Base-by-base conservation (phyloP, 2,797 vertebrate genomes). In the Lutjanus argentimaculatus region DNA sequence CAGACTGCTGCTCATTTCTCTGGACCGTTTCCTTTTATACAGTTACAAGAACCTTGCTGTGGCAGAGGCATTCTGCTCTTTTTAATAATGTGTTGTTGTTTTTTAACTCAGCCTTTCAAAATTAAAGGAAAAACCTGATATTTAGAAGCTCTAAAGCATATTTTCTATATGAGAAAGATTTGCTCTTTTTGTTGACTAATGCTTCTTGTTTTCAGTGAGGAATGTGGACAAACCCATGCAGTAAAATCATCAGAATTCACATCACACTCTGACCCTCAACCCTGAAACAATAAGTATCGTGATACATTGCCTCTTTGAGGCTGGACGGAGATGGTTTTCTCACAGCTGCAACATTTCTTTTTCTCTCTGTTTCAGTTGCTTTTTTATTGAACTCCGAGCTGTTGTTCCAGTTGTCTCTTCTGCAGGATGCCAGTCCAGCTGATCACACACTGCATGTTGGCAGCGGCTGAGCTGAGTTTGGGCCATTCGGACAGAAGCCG, bases 371-470 rank as follows among this genome's bases (percentile, higher is more conserved):
- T 59, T 53, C 72, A 61, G n/a, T 65, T 52, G 56, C n/a, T 74
- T 74, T 72, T 72, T 46, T 14, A 30, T 25, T 67, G 22, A 67
- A 40, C 46, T 21, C 58, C 30, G n/a, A 49, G 55, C 69, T 67
- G 67, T 48, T 72, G 67, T 79, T 78, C 74, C 52, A 43, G 53
- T 79, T 53, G 69, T 82, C 67, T 78, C 56, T 4, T 80, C 30
- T 63, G 70, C 68, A 70, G 13, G 42, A 36, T 22, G 42, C 61
- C 22, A 67, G 21, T 82, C 56, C 63, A 51, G 72, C 73, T 84
- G 67, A 83, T 79, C 72, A 81, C 80, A 85, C 79, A 8, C 81
- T 80, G 72, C 13, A 0, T 72, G 75, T n/a, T 88, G 90, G 76
- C 85, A 77, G 75, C 0, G 40, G 10, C 6, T 61, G 22, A 43